Conservation (phyloP, 1,140 invertebrate genomes). For the Neotoxoptera formosana region DNA sequence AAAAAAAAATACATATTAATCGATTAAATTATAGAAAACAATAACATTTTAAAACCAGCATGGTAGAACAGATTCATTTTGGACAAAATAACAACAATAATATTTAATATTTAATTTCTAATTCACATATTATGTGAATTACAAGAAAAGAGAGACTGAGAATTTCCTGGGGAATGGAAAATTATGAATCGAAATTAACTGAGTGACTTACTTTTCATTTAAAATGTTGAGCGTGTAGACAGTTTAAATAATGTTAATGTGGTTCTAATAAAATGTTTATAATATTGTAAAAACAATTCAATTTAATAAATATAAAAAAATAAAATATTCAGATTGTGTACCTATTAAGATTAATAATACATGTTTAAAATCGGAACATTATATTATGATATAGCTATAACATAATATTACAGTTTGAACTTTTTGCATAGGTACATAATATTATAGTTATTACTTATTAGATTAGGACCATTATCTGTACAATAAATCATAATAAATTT, state of each 20-base stretch:
- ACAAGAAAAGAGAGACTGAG: no score
- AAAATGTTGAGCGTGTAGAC: neutral
- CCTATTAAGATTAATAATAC: no score
- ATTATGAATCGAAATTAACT: neutral
- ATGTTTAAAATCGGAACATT: neutral
- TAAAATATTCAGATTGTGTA: no score
- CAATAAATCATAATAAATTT: neutral
- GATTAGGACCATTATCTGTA: neutral
- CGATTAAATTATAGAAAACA: conserved; percentile 1
- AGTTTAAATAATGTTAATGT: neutral
- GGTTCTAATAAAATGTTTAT: neutral
- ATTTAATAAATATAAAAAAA: no score
- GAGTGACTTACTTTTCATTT: neutral
- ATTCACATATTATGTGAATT: no score
- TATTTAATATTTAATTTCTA: no score
- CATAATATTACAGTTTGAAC: neutral
- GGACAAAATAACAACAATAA: neutral
- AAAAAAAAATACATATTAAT: neutral
- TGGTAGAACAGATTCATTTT: neutral
- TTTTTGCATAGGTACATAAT: neutral
- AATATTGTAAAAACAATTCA: no score
- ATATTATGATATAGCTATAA: neutral
- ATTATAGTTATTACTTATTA: neutral
- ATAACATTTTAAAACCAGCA: neutral
- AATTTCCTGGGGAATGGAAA: no score